Base-by-base conservation (phyloP, 2,113 vertebrate genomes). In the Progne subis region DNA sequence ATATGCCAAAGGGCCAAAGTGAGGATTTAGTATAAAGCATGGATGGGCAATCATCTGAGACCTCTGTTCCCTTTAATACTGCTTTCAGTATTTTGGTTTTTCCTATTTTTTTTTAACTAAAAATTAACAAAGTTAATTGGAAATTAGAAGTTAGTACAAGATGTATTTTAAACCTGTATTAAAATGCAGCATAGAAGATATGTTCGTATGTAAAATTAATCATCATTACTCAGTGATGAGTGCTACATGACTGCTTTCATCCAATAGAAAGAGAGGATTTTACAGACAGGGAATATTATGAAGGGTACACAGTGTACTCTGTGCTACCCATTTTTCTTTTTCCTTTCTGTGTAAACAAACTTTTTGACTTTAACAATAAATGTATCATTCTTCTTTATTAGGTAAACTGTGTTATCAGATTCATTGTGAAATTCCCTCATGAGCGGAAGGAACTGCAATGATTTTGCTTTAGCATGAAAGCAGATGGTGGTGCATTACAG, bases 401-500 rank as follows among this genome's bases (percentile, higher is more conserved):
- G 32, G 50, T 91, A 74, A 92, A 46, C 31, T 65, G 12, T 70
- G 57, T 21, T 95, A 29, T 61, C 56, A 82, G 5, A 16, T 72
- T 88, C 72, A 39, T 86, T 89, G 29, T 93, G 82, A 95, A 85
- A 65, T 81, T 74, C 43, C 44, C 78, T 12, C 26, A 68, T 2
- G 2, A 80, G 50, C 37, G 44, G 37, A 82, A 90, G 90, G 91
- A 92, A 81, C 5, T 3, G 4, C 74, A 86, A 29, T 61, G 32
- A 49, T 92, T 96, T 88, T 92, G n/a, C 90, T 94, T 95, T 88
- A 87, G 41, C 44, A 21, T 43, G 59, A 60, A 95, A 87, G 94
- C 97, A 98, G 97, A 97, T 98, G 97, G 97, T 86, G 93, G 80
- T 94, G 96, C 94, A 67, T 94, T 89, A 93, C 86, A 86, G 72